These are phyloP conservation scores for Lycaon pictus DNA, from an alignment of 2,113 vertebrate species.

Conservation along the genomic window DNA sequence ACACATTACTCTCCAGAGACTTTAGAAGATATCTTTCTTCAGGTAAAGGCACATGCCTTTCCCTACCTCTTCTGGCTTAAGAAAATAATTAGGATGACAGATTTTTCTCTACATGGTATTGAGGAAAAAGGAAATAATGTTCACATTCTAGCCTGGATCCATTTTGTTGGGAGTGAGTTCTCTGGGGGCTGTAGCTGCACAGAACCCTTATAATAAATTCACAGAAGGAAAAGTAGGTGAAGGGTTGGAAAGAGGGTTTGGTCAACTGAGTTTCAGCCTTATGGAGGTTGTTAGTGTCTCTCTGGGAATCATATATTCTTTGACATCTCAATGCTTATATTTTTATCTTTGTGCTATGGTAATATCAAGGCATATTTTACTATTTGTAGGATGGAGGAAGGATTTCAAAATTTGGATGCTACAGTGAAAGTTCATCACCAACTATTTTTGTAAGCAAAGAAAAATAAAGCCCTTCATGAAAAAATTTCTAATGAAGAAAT, in stretches of 20 bases:
- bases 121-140: neutral
- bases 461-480: neutral
- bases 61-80: neutral
- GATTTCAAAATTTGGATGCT: slow-evolving; percentile 34
- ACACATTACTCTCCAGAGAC: neutral
- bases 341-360: neutral
- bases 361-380: neutral
- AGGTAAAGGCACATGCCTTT: neutral
- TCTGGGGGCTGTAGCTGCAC: accelerated
- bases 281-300: neutral
- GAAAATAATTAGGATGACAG: neutral
- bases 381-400: neutral
- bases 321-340: neutral
- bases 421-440: neutral
- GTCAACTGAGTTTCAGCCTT: neutral
- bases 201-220: neutral
- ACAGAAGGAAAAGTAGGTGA: neutral
- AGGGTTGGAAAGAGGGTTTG: neutral
- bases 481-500: slow-evolving; percentile 10
- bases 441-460: slow-evolving; percentile 42
- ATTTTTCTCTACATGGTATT: neutral
- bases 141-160: neutral
- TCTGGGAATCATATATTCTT: neutral
- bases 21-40: neutral
- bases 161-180: neutral